Conservation (phyloP, 2,113 vertebrate genomes). For the Scartelaos histophorus region DNA sequence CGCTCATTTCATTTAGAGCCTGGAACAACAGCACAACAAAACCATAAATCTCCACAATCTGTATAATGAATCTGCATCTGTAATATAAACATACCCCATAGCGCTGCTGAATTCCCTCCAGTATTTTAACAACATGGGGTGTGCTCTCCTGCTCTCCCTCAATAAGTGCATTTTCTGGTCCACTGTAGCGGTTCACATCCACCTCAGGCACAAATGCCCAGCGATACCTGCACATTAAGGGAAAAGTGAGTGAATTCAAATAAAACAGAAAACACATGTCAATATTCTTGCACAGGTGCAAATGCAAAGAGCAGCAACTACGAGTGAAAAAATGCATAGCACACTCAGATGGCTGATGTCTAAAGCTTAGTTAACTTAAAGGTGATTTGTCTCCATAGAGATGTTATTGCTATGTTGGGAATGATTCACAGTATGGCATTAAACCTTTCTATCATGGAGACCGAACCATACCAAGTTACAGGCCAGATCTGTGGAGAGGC, state of each 20-base stretch:
- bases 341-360: too few species aligned
- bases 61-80: neutral
- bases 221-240: constrained; percentile 81
- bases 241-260: neutral
- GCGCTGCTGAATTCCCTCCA: constrained; percentile 83
- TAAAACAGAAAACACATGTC: too few species aligned
- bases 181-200: constrained; percentile 79
- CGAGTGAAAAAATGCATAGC: too few species aligned
- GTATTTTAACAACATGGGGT: constrained; percentile 83
- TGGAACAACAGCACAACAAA: constrained; percentile 46
- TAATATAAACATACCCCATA: constrained; percentile 78
- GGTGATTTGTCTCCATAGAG: too few species aligned
- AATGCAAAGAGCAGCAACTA: too few species aligned
- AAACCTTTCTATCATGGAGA: too few species aligned
- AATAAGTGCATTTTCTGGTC: constrained; percentile 76
- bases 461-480: too few species aligned
- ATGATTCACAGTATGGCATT: too few species aligned
- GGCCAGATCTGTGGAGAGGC: too few species aligned
- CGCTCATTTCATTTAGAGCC: constrained; percentile 64
- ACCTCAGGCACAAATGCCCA: constrained; percentile 99
- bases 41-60: neutral
- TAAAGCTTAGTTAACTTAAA: too few species aligned
- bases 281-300: too few species aligned
- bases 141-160: constrained; percentile 86
- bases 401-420: too few species aligned